These are phyloP conservation scores for Hippocampus barbouri DNA, from an alignment of 2,113 vertebrate genomes.

Conservation along the genomic window DNA sequence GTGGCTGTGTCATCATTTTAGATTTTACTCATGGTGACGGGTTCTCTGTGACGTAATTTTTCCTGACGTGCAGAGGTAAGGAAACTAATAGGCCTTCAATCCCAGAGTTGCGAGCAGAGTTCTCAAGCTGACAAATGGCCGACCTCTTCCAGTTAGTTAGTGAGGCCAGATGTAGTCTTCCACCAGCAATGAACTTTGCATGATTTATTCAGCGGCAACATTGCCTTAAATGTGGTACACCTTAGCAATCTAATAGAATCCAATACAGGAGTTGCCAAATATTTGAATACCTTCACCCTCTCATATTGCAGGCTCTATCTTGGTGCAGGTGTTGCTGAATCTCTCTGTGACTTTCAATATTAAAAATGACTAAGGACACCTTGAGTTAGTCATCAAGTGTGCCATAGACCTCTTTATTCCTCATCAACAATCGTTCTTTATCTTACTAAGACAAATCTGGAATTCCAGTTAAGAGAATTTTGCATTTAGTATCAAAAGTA, in stretches of 20 bases:
- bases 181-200: conserved; percentile 37
- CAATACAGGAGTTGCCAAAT: background rate
- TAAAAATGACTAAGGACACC: too few species aligned
- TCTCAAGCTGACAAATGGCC: conserved; percentile 36
- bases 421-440: too few species aligned
- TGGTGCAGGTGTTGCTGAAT: too few species aligned
- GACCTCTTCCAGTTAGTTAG: conserved; percentile 36
- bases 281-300: background rate
- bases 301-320: background rate
- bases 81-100: conserved; percentile 19
- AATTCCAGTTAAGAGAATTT: background rate
- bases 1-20: conserved; percentile 32
- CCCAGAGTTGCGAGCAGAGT: background rate
- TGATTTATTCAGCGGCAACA: conserved; percentile 12
- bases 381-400: too few species aligned
- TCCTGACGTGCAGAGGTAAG: conserved; percentile 21
- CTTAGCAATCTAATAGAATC: background rate
- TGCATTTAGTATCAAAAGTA: background rate
- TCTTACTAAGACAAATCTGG: too few species aligned
- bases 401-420: too few species aligned
- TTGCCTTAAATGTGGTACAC: conserved; percentile 2
- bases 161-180: conserved; percentile 48
- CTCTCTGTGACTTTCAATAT: too few species aligned
- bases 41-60: conserved; percentile 35
- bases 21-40: conserved; percentile 19